phyloP scores from a whole-genome alignment of 2,888 invertebrate genomes.

The Spisula solida region DNA sequence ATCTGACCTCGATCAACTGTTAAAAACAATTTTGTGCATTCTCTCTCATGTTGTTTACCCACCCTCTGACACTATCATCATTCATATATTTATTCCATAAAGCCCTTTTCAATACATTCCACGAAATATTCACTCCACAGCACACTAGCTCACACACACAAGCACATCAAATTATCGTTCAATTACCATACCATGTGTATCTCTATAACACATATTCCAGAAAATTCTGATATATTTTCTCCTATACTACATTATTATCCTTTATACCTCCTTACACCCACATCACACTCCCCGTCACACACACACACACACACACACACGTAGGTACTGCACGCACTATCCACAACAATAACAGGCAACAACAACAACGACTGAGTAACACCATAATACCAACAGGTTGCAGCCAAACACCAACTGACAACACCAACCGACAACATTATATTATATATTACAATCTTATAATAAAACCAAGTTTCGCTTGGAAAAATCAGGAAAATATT shows the following conservation, averaged over 20 bases:
- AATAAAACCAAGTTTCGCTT: too few relatives aligned
- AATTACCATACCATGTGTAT: background rate
- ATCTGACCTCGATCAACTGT: background rate
- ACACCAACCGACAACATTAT: background rate
- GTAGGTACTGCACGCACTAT: background rate
- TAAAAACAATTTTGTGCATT: background rate
- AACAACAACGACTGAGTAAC: too few relatives aligned
- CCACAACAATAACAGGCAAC: background rate
- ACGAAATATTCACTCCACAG: background rate
- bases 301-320: background rate
- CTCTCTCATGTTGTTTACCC: background rate
- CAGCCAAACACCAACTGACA: background rate
- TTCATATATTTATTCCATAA: background rate
- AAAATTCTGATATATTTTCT: slow-evolving; percentile 8
- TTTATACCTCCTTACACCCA: background rate
- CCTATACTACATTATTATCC: slow-evolving; percentile 13
- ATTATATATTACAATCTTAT: too few relatives aligned
- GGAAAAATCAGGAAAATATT: background rate
- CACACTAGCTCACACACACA: background rate
- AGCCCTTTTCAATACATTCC: background rate
- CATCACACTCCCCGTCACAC: background rate
- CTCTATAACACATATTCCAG: background rate
- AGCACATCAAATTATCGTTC: background rate
- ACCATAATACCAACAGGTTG: background rate
- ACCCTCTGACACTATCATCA: background rate